Evolutionary conservation across 1,140 invertebrate species (phyloP).

Genomic region (Danaus plexippus): DNA sequence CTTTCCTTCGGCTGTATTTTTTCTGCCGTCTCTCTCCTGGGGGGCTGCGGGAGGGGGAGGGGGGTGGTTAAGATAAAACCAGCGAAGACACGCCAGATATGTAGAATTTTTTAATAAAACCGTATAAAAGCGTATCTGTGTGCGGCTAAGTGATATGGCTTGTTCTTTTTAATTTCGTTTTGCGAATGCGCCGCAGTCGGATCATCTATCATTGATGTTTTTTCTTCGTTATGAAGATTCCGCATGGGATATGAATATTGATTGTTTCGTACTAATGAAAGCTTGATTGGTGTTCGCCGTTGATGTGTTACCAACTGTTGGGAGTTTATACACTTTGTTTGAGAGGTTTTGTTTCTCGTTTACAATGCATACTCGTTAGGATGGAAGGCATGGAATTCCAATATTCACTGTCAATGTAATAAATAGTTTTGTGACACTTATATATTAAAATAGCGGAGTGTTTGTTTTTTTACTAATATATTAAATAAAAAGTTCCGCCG

Average conservation of each 20-base stretch:
- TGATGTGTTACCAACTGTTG: constrained; percentile 53
- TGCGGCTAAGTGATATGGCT: constrained; percentile 68
- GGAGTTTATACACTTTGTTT: constrained; percentile 8
- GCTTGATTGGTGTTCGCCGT: constrained; percentile 57
- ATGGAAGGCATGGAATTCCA: too few species aligned
- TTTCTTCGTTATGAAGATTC: constrained; percentile 52
- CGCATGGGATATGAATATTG: constrained; percentile 70
- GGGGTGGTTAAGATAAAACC: constrained; percentile 53
- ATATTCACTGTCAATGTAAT: too few species aligned
- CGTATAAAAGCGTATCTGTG: constrained; percentile 43
- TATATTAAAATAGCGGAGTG: background rate
- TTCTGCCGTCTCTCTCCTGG: constrained; percentile 43
- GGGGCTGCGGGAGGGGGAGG: constrained; percentile 12
- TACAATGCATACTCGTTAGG: too few species aligned
- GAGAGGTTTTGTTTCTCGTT: too few species aligned
- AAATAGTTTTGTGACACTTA: too few species aligned
- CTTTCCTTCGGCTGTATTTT: constrained; percentile 52
- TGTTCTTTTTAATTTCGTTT: constrained; percentile 70
- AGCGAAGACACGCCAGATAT: constrained; percentile 63
- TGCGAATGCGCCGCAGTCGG: constrained; percentile 46
- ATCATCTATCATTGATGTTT: constrained; percentile 59
- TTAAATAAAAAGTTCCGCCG: background rate
- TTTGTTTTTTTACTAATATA: constrained; percentile 5
- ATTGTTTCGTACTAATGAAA: constrained; percentile 64
- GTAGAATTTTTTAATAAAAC: constrained; percentile 70